A percentile compares a stretch with the other conserved stretches of the same genome.
Evolutionary conservation across 1,140 invertebrate species (phyloP).

Genomic region (Piezodorus guildinii): DNA sequence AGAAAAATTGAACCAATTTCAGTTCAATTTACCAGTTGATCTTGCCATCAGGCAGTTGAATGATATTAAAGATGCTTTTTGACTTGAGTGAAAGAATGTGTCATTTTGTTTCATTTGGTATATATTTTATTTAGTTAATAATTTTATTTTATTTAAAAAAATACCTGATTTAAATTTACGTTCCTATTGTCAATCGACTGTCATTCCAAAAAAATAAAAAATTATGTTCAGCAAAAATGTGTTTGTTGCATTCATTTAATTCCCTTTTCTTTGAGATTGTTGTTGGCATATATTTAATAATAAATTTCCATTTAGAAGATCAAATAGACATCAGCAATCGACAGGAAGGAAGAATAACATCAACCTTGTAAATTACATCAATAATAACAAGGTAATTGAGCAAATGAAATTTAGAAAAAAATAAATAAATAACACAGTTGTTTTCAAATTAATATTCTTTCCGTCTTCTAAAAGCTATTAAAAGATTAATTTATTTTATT

Average conservation of each 20-base stretch:
- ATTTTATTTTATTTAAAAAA: conserved; percentile 3
- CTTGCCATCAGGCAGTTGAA: conserved; percentile 90
- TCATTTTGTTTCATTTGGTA: conserved; percentile 1
- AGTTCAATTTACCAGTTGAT: conserved; percentile 90
- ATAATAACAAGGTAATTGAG: conserved; percentile 22
- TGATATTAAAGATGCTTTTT: conserved; percentile 96
- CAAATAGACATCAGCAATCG: conserved; percentile 3
- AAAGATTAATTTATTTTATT: neutral
- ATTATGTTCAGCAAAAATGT: neutral
- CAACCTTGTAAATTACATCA: conserved; percentile 20
- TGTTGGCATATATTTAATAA: conserved; percentile 5
- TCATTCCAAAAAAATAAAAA: neutral
- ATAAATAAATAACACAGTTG: too few species aligned
- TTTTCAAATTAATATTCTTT: too few species aligned
- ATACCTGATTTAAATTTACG: conserved; percentile 11
- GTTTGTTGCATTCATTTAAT: neutral
- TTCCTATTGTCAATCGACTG: neutral
- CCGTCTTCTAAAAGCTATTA: too few species aligned
- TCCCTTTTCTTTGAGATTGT: conserved; percentile 19
- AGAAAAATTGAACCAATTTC: conserved; percentile 70
- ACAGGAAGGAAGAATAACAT: conserved; percentile 16
- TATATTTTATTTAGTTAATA: conserved; percentile 5
- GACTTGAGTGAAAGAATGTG: conserved; percentile 26
- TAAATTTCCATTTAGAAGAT: conserved; percentile 2
- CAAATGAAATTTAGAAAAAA: neutral